Percentiles rank a stretch among this genome's conserved stretches.
These are phyloP conservation scores for Malachius bipustulatus DNA, from an alignment of 2,888 invertebrate genomes.

Conservation along the genomic window DNA sequence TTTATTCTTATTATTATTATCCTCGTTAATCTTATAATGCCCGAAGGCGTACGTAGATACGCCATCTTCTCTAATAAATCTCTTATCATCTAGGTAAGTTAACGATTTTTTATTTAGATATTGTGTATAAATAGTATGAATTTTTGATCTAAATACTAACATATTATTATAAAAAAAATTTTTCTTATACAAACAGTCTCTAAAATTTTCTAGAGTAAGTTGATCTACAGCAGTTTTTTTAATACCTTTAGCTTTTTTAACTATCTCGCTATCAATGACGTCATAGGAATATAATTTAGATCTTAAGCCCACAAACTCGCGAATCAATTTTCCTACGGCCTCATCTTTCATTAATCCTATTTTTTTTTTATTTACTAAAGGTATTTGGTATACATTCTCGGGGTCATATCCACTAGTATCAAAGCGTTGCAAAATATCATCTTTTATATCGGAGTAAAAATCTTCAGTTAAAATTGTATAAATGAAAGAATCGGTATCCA, in stretches of 20 bases:
- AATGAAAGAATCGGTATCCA: conserved; percentile 23
- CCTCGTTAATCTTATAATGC: conserved; percentile 3
- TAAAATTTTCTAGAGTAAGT: background rate
- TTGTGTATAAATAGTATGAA: conserved; percentile 1
- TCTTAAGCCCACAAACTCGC: background rate
- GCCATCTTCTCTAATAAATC: background rate
- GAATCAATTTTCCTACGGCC: background rate
- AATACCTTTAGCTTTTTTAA: background rate
- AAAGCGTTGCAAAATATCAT: conserved; percentile 6
- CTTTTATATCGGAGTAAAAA: background rate
- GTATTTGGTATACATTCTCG: conserved; percentile 8
- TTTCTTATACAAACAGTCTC: conserved; percentile 5
- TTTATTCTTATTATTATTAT: background rate
- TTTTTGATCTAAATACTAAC: background rate
- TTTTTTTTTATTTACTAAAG: conserved; percentile 14
- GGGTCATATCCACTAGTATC: conserved; percentile 12
- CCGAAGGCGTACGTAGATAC: background rate
- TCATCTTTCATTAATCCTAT: background rate
- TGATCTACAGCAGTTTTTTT: conserved; percentile 1
- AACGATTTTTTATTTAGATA: background rate
- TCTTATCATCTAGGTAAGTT: background rate
- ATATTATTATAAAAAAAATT: conserved; percentile 2
- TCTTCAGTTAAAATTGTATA: conserved; percentile 8
- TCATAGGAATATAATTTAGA: background rate
- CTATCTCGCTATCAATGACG: background rate